These are phyloP conservation scores for Dendroctonus ponderosae DNA, from an alignment of 1,140 invertebrate genomes.

Conservation along the genomic window DNA sequence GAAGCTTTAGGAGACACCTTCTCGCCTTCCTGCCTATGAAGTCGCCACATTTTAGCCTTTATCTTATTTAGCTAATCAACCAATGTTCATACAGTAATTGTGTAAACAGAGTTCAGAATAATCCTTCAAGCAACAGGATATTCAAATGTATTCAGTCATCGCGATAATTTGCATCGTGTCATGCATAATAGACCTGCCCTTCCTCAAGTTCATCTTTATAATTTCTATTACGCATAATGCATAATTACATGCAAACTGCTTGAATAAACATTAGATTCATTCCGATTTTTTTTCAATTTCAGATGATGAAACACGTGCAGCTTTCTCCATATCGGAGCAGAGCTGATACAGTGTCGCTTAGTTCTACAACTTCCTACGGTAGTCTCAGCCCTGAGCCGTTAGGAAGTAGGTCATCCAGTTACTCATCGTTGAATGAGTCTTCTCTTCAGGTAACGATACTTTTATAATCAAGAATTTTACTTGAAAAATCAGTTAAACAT, in stretches of 20 bases:
- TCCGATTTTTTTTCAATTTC: conserved; percentile 39
- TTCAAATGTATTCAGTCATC: conserved; percentile 8
- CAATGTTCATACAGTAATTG: too few species aligned
- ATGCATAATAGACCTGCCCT: background rate
- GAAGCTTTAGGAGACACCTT: too few species aligned
- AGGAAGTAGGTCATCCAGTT: conserved; percentile 60
- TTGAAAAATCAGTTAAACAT: too few species aligned
- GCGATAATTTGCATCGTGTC: conserved; percentile 11
- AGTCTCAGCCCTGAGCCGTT: conserved; percentile 61
- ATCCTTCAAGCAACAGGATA: conserved; percentile 10
- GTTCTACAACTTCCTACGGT: conserved; percentile 70
- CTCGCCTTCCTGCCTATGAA: too few species aligned
- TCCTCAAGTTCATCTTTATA: background rate
- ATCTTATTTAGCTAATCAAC: too few species aligned
- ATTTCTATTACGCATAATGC: background rate
- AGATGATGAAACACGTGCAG: conserved; percentile 89
- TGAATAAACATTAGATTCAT: background rate
- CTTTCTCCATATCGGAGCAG: conserved; percentile 76
- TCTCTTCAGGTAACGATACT: conserved; percentile 51
- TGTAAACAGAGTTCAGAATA: background rate
- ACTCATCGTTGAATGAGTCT: conserved; percentile 59
- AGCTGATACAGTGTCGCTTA: conserved; percentile 76
- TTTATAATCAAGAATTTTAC: background rate
- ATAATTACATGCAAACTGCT: background rate
- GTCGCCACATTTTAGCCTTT: too few species aligned